Evolutionary conservation across 2,888 invertebrate genomes (phyloP), one percentile per base, ranked within the genome.

Genomic region (Poecilus cupreus): DNA sequence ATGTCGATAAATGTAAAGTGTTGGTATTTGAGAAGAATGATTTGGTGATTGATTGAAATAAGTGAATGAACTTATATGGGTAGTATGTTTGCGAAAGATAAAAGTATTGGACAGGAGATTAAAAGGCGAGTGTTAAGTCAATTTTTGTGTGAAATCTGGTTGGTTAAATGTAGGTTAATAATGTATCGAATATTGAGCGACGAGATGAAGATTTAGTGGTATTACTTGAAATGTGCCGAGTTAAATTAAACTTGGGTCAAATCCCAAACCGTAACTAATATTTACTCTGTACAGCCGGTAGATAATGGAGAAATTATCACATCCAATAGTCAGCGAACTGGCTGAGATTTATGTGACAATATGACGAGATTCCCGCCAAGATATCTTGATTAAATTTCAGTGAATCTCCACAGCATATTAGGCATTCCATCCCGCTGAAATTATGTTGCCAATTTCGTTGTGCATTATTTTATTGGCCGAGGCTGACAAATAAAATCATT

Each of bases 261-360:
- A 20, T 54, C 13, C 13, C 60, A 10, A 60, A 24, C 60, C 60
- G 26, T 60, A 26, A 60, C 60, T 60, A 60, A 60, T 60, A 60
- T 60, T 60, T 60, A 60, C 60, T 26, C 13, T 24, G 26, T 2
- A 68, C 37, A 68, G 37, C 16, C 64, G 18, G 60, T 37, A 68
- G 64, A 68, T 68, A 68, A 68, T 68, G 22, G 37, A 6, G 32
- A 37, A 68, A 68, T 68, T 68, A 68, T 68, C 64, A 37, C 37
- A 68, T 68, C 64, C 20, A 39, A 68, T 68, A 68, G 37, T 68
- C 64, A 68, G 39, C n/a, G 64, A 68, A 16, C 64, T 18, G 64
- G 22, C 18, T 18, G 8, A 68, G 64, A 68, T 68, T 68, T 68
- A 68, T 68, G 64, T 68, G 64, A 68, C 64, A 68, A 68, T 68